Evolutionary conservation across 2,797 vertebrate genomes (phyloP), one percentile per base, ranked within the genome.

Genomic region (Melanogrammus aeglefinus): DNA sequence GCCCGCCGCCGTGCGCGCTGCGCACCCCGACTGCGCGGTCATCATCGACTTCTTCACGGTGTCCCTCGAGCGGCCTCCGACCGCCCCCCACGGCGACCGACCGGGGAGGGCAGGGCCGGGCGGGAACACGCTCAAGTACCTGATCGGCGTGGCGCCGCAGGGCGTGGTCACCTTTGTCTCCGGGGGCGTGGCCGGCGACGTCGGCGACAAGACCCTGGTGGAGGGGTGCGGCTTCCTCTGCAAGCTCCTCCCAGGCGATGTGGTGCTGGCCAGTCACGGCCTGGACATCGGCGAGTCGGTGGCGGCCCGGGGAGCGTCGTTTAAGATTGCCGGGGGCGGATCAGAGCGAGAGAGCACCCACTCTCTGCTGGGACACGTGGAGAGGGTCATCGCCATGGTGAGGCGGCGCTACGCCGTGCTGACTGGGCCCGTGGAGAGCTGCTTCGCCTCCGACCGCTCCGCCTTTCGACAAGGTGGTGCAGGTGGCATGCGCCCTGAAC

Each of bases 401-500:
- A 93, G 94, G 86, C 91, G 78, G 76, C 80, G 92, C 83, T 95
- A 94, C 78, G 83, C 91, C 82, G 91, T 94, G 92, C 92, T 95
- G 76, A 92, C 91, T 0, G 94, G 94, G 74, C 94, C 94, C 0
- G 91, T 95, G 2, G 94, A 94, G 83, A 93, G 90, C 77, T 85
- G 92, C 76, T 94, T 94, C 82, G 92, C 69, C 69, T 92, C 92
- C 0, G 92, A 88, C 88, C 91, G 93, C 83, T 92, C 90, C 0
- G 94, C 93, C 75, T 94, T 94, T 94, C 73, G 94, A 95, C 86
- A 94, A 93, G 88, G 94, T 95, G 51, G 92, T 94, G 47, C 93
- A 94, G 87, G 94, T 94, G 12, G 92, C 93, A 73, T 94, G 94
- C 93, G 94, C 94, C 93, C 93, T 94, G 91, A 95, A 94, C 92